phyloP scores from a whole-genome alignment of 2,797 vertebrate genomes.

The Tympanoctomys barrerae region DNA sequence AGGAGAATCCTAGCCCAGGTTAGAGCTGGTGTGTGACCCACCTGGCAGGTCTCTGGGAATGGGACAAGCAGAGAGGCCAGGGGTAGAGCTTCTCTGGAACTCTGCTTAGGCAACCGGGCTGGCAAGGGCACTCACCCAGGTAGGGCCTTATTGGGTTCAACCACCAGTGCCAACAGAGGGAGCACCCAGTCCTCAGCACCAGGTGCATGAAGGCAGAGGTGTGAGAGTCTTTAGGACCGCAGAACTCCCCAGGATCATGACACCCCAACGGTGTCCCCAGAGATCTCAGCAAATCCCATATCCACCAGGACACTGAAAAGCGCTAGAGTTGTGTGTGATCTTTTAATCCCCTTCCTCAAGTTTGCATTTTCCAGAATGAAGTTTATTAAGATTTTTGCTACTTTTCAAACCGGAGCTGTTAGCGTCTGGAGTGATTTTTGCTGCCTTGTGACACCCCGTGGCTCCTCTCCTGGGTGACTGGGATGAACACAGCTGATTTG shows the following conservation, averaged over 20 bases:
- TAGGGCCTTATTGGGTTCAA: neutral
- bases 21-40: neutral
- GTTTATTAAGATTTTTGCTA: neutral
- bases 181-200: neutral
- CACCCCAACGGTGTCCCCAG: neutral
- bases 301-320: too few relatives aligned
- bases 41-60: neutral
- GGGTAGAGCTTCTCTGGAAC: too few relatives aligned
- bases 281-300: neutral
- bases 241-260: too few relatives aligned
- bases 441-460: neutral
- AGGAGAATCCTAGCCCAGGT: neutral
- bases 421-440: neutral
- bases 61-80: neutral
- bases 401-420: neutral
- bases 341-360: neutral
- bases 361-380: neutral
- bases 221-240: too few relatives aligned
- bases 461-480: neutral
- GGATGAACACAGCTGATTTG: neutral
- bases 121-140: neutral
- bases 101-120: too few relatives aligned
- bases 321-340: too few relatives aligned
- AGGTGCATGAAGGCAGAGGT: too few relatives aligned
- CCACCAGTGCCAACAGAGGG: neutral